Base-by-base conservation (phyloP, 2,888 invertebrate species). In the Coenonympha arcania region DNA sequence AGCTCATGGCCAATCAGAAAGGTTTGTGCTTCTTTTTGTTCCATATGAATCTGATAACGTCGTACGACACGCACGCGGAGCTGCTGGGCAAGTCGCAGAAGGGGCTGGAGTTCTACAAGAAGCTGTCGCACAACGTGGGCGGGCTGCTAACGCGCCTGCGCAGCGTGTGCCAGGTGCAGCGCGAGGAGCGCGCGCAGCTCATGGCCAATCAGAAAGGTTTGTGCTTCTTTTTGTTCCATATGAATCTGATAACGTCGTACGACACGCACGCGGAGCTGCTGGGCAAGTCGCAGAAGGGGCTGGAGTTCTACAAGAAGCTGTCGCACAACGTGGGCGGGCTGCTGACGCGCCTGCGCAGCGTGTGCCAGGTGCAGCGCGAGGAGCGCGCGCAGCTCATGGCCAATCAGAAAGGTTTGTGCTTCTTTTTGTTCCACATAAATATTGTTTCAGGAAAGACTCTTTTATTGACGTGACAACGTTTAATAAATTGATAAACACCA, bases 31-130 rank as follows among this genome's bases (percentile, higher is more conserved):
- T 4, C 4, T 31, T 34, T 16, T 13, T 1, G 15, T 3, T 13
- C 6, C n/a, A 3, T 26, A 9, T 28, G 11, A 28, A 28, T 0
- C 79, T 95, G 18, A 91, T 95, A 15, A 89, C 93, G 0, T 96
- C 98, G 0, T 96, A 93, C 71, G 96, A 98, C 75, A 93, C 95
- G 0, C 96, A 96, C 71, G 93, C 94, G 63, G 98, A 98, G 75
- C 87, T 99, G 19, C 76, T 95, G 47, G 90, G 91, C 6, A 98
- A 98, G 82, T 93, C 95, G 0, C 92, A 93, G 58, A 96, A 97
- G 71, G 96, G 98, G 0, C 87, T 94, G 16, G 96, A 97, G 68
- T 98, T 98, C 82, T 98, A 98, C 79, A 90, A 91, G 52, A 96
- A 96, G 75, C 79, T 98, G 43, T 90, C 92, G 60, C 91, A 91